Evolutionary conservation across 2,888 invertebrate species (phyloP).

Genomic region (Tubulanus polymorphus): DNA sequence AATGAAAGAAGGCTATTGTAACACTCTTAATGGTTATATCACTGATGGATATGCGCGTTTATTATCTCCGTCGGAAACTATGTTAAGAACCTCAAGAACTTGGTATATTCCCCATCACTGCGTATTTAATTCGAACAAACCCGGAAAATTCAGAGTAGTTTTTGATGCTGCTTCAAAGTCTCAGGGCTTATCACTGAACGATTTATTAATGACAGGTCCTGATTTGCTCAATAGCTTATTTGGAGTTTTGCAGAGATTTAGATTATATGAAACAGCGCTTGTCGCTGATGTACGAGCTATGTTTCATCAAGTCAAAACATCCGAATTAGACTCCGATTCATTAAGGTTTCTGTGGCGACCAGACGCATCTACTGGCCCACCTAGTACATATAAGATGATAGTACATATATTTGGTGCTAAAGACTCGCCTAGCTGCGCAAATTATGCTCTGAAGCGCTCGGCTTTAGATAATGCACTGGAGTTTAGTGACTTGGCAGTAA

Average conservation of each 20-base stretch:
- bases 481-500: not conserved
- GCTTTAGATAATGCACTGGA: not conserved
- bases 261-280: not conserved
- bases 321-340: not conserved
- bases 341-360: not conserved
- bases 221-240: not conserved
- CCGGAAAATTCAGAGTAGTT: not conserved
- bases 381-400: not conserved
- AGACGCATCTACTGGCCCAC: not conserved
- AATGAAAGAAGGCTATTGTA: not conserved
- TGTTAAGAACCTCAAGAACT: not conserved
- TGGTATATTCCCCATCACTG: conserved; percentile 4
- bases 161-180: not conserved
- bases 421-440: not conserved
- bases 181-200: not conserved
- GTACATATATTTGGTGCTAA: conserved; percentile 2
- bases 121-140: not conserved
- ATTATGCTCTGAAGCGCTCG: not conserved
- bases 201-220: not conserved
- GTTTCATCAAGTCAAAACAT: not conserved
- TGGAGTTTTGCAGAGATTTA: not conserved
- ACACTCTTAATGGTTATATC: not conserved
- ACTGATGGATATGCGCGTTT: not conserved
- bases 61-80: not conserved
- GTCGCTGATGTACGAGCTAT: not conserved